Evolutionary conservation across 2,797 vertebrate genomes (phyloP), one percentile per base, ranked within the genome.

Genomic region (Poecilia wingei): DNA sequence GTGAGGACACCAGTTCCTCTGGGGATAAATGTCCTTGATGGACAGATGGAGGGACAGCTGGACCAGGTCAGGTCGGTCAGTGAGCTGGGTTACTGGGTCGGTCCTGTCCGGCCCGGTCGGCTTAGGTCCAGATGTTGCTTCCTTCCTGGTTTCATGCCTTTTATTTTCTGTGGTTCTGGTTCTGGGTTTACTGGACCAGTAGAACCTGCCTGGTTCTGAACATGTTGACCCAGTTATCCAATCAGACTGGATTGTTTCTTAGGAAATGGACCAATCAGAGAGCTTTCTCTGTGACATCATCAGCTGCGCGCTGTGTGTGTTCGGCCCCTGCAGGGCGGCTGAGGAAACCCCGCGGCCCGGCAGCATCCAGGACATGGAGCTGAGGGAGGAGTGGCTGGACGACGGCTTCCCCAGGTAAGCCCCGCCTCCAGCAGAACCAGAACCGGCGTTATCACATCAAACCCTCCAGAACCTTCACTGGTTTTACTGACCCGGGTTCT

Each of bases 301-400:
- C 36, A 41, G 20, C 36, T 41, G 64, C 4, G 6, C 31, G 14
- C 18, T 41, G 20, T 3, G 4, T 1, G 14, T 70, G 14, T 80
- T 69, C 49, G 77, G 64, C 55, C 51, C 72, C 74, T 84, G 31
- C 89, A 95, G 94, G 75, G 45, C 74, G 74, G 51, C 85, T 18
- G 78, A 59, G 69, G 87, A 3, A 2, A 49, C 77, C 31, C 51
- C 49, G 0, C 72, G 4, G 1, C 69, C 68, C 18, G 18, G 71
- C 43, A 86, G 75, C 79, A 86, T 95, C 79, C 88, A 89, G 49
- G 95, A 94, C 87, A 86, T 95, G 94, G 95, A 96, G 87, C 90
- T 95, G 81, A 93, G 84, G 55, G 95, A 95, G 86, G 95, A 96
- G 85, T 95, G 95, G 95, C 95, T 95, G 83, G 95, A 96, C 18